A percentile compares a stretch with the other conserved stretches of the same genome.
These are phyloP conservation scores for Molothrus ater DNA, from an alignment of 2,797 vertebrate genomes.

Conservation along the genomic window DNA sequence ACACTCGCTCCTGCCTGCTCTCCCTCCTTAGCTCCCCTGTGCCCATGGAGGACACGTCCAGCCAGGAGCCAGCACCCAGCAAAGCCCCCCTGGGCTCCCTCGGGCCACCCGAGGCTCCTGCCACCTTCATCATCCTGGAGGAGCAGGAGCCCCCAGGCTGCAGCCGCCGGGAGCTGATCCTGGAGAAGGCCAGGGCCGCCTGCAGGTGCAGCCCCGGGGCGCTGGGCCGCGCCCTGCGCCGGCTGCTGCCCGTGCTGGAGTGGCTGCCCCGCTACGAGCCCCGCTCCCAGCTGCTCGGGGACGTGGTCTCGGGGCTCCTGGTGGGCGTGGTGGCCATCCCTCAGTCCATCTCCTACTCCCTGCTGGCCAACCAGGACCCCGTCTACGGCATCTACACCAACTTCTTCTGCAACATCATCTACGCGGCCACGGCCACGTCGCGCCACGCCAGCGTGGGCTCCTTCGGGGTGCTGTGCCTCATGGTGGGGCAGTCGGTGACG, in stretches of 20 bases:
- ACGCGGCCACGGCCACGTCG: conserved; percentile 48
- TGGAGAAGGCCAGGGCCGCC: not conserved
- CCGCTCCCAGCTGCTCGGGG: conserved; percentile 51
- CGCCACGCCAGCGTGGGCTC: conserved; percentile 64
- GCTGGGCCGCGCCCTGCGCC: not conserved
- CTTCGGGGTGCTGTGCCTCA: conserved; percentile 66
- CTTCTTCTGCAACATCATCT: conserved; percentile 72
- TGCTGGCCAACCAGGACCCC: conserved; percentile 70
- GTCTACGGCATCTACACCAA: conserved; percentile 73
- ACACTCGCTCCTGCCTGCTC: not conserved
- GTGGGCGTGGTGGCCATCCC: conserved; percentile 70
- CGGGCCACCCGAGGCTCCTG: not conserved
- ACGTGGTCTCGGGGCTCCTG: conserved; percentile 65
- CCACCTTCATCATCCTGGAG: conserved; percentile 31
- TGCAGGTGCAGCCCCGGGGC: not conserved
- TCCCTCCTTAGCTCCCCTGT: not conserved
- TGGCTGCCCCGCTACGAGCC: conserved; percentile 60
- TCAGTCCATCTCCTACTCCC: conserved; percentile 72
- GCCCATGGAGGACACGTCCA: not conserved
- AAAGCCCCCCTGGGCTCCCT: not conserved
- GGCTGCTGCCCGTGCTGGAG: conserved; percentile 47
- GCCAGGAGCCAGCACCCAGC: not conserved
- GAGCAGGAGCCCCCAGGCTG: not conserved
- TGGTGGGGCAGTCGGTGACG: conserved; percentile 69
- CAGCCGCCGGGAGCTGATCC: conserved; percentile 20